Base-by-base conservation (phyloP, 1,140 invertebrate genomes). In the Drosophila setifemur region DNA sequence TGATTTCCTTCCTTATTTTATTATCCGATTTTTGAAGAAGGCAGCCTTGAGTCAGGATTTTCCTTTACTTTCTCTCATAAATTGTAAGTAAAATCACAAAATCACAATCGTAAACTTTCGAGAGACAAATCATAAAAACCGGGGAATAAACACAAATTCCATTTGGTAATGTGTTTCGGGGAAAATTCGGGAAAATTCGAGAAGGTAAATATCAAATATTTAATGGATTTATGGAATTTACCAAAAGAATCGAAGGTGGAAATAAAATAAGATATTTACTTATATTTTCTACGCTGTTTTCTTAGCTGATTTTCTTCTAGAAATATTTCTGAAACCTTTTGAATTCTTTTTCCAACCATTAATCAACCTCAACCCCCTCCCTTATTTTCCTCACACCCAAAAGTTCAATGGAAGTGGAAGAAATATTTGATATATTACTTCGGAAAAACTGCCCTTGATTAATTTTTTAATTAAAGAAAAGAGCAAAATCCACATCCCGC, bases 401-500 rank as follows among this genome's bases (percentile, higher is more conserved):
- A 33, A 28, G 18, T 21, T 40, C 44, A 47, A 64, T 50, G 7
- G 39, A 14, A 31, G 33, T 8, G 31, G 31, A 44, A 37, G 21
- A 29, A 45, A 37, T 57, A 53, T 26, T 44, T 61, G 54, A 69
- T 75, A 75, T 52, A 55, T 75, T 72, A 45, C 53, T 37, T 16
- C 8, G 14, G 23, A 26, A 2, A 6, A 53, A 39, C 47, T 52
- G 14, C 16, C 37, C 31, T 18, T 31, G 48, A 53, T 29, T 75
- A 63, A 45, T 70, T 58, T 42, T 76, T 75, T 76, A 76, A 76
- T 76, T 76, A 76, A 70, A 74, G 48, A 25, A 37, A n/a, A 5
- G 37, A 45, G 45, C 33, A 33, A 45, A 2, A 18, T 31, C 31
- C 43, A 40, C 39, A 16, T 35, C 39, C 61, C 29, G 48, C 54